Conservation (phyloP, 2,888 invertebrate genomes). For the Girardia tigrina region DNA sequence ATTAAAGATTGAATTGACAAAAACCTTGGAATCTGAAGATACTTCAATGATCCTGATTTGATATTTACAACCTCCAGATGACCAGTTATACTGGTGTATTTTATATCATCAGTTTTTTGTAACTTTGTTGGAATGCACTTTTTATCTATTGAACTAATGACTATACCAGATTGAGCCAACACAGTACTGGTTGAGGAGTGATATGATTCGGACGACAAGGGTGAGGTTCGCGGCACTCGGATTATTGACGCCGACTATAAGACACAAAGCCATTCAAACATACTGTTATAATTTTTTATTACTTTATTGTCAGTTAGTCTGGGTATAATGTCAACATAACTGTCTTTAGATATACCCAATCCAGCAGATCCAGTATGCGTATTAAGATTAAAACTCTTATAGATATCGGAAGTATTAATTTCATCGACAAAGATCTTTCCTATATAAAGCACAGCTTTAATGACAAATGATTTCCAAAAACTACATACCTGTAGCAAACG, state of each 20-base stretch:
- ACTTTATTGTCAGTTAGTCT: background rate
- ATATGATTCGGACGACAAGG: background rate
- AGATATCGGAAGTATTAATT: background rate
- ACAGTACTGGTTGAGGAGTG: background rate
- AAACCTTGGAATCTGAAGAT: background rate
- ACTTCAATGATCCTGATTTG: background rate
- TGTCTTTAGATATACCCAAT: background rate
- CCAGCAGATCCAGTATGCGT: background rate
- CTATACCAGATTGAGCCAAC: background rate
- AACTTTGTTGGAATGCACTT: background rate
- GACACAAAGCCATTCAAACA: background rate
- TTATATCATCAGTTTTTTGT: background rate
- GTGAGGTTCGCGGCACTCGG: background rate
- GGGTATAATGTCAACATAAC: background rate
- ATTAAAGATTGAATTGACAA: background rate
- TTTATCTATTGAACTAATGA: background rate
- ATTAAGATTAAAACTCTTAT: background rate
- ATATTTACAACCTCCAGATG: background rate
- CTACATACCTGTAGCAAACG: background rate
- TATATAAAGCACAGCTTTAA: background rate
- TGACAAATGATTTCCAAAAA: background rate
- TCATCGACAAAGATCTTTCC: background rate
- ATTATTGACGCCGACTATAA: background rate
- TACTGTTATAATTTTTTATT: background rate
- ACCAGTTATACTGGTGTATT: background rate